Percentiles rank a stretch among this genome's conserved stretches.
These are phyloP conservation scores for Delia radicum DNA, from an alignment of 1,140 invertebrate genomes.

Conservation along the genomic window DNA sequence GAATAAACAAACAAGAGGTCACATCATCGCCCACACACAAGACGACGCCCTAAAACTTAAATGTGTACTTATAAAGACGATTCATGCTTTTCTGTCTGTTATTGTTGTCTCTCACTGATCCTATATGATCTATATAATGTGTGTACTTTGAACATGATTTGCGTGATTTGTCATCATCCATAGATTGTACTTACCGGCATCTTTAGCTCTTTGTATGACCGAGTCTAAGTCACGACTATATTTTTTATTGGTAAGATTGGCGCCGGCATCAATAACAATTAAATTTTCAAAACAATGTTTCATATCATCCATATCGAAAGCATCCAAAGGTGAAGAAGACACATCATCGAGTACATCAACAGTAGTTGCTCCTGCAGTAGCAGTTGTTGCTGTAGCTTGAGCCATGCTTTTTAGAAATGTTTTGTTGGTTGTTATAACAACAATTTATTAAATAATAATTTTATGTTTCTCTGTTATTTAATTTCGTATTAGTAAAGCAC, in stretches of 20 bases:
- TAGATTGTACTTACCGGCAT: slow-evolving; percentile 72
- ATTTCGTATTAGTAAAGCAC: background rate
- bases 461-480: background rate
- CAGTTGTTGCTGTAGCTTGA: slow-evolving; percentile 8
- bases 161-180: background rate
- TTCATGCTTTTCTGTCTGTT: background rate
- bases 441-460: background rate
- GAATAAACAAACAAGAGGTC: slow-evolving; percentile 25
- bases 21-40: slow-evolving; percentile 19
- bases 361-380: background rate
- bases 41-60: slow-evolving; percentile 12
- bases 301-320: slow-evolving; percentile 47
- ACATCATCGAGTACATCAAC: background rate
- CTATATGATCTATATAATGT: background rate
- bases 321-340: slow-evolving; percentile 17
- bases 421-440: background rate
- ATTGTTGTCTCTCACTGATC: background rate
- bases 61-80: background rate
- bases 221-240: slow-evolving; percentile 89
- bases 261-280: slow-evolving; percentile 89
- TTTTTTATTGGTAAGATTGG: slow-evolving; percentile 94
- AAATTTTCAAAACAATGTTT: slow-evolving; percentile 75
- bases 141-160: background rate
- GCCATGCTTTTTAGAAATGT: background rate
- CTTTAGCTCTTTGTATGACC: slow-evolving; percentile 87